Conservation (phyloP, 2,797 vertebrate species). For the Gastrophryne carolinensis region DNA sequence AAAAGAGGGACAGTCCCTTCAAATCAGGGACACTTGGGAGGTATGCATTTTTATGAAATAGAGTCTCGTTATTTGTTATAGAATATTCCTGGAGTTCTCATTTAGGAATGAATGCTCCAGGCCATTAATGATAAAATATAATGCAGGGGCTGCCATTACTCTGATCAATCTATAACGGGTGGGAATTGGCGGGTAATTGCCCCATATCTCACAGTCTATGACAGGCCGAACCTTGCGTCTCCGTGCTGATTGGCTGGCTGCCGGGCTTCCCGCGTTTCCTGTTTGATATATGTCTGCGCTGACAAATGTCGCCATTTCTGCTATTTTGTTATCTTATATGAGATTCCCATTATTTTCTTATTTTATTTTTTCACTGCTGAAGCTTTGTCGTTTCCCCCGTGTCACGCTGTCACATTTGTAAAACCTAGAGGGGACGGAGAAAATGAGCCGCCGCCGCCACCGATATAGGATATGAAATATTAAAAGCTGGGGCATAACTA, state of each 20-base stretch:
- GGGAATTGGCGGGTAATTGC: neutral
- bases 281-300: constrained; percentile 8
- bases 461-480: too few species aligned
- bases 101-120: too few species aligned
- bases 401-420: constrained; percentile 21
- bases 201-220: neutral
- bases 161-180: neutral
- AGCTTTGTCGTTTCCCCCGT: constrained; percentile 9
- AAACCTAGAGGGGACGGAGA: constrained; percentile 9
- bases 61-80: too few species aligned
- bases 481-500: too few species aligned
- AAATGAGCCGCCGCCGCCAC: too few species aligned
- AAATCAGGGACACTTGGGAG: too few species aligned
- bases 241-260: neutral
- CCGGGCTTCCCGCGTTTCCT: neutral
- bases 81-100: too few species aligned
- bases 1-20: too few species aligned
- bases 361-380: constrained; percentile 27
- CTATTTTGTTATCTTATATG: neutral
- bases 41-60: too few species aligned
- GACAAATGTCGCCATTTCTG: neutral
- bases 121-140: too few species aligned
- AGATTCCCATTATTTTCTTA: constrained; percentile 13
- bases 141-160: too few species aligned
- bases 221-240: neutral